Evolutionary conservation across 1,140 invertebrate genomes (phyloP).

Genomic region (Drosophila ambigua): DNA sequence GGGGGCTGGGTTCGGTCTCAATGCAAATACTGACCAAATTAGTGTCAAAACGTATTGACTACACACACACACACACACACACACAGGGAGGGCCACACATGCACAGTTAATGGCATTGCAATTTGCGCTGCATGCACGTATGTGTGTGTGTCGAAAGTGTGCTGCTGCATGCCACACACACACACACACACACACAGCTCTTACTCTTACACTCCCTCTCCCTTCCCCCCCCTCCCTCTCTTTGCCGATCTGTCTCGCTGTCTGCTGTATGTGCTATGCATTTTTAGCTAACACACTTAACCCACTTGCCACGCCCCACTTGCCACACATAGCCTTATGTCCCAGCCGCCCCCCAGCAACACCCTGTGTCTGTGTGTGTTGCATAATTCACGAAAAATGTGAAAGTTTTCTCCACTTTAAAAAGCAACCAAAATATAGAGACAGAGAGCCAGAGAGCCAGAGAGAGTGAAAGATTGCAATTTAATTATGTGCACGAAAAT

Average conservation of each 20-base stretch:
- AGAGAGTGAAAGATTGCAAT: constrained; percentile 27
- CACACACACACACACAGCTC: no score
- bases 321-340: constrained; percentile 13
- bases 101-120: constrained; percentile 69
- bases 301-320: constrained; percentile 35
- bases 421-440: constrained; percentile 41
- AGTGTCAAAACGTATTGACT: constrained; percentile 80
- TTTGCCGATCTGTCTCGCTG: constrained; percentile 7
- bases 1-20: constrained; percentile 33
- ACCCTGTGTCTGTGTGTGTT: constrained; percentile 21
- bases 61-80: constrained; percentile 24
- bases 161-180: no score
- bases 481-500: constrained; percentile 42
- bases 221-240: constrained; percentile 1
- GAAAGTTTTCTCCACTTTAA: constrained; percentile 63
- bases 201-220: no score
- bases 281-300: constrained; percentile 78
- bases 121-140: constrained; percentile 52
- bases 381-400: constrained; percentile 71
- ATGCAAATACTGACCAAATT: constrained; percentile 76
- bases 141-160: constrained; percentile 63
- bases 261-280: constrained; percentile 59
- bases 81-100: neutral
- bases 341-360: no score
- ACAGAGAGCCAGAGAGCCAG: constrained; percentile 18